phyloP scores from a whole-genome alignment of 2,888 invertebrate species.

The Rhogogaster chlorosoma region DNA sequence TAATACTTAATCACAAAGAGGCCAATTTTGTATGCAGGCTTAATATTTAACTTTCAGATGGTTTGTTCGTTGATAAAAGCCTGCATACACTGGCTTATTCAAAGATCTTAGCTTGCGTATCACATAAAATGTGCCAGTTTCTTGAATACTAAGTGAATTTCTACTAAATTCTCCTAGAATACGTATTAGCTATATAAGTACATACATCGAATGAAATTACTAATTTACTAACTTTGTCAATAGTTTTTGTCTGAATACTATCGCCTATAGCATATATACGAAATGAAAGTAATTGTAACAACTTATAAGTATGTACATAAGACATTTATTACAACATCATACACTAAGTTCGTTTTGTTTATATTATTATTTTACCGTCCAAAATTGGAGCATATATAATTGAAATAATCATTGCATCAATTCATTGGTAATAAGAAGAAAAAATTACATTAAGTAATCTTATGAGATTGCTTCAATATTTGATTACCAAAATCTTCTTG shows the following conservation, averaged over 20 bases:
- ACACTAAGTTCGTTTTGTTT: not conserved
- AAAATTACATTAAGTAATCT: not conserved
- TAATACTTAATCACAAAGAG: not conserved
- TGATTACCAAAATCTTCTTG: not conserved
- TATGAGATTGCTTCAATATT: not conserved
- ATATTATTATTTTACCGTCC: not conserved
- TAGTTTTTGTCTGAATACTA: not conserved
- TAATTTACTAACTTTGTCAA: not conserved
- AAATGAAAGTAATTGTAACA: not conserved
- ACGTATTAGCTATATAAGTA: constrained; percentile 13
- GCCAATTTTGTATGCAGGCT: constrained; percentile 34
- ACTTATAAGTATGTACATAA: not conserved
- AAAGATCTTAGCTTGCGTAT: constrained; percentile 28
- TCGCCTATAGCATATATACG: not conserved
- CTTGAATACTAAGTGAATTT: constrained; percentile 44
- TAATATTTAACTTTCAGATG: constrained; percentile 42
- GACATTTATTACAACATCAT: not conserved
- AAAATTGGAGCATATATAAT: not conserved
- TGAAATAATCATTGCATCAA: not conserved
- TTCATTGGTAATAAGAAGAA: not conserved
- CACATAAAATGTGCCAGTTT: constrained; percentile 39
- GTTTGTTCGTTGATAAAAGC: constrained; percentile 21
- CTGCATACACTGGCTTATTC: not conserved
- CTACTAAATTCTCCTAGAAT: constrained; percentile 32
- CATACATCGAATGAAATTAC: not conserved